Percentiles rank a stretch among this genome's conserved stretches.
These are phyloP conservation scores for Podocnemis expansa DNA, from an alignment of 2,113 vertebrate species.

Conservation along the genomic window DNA sequence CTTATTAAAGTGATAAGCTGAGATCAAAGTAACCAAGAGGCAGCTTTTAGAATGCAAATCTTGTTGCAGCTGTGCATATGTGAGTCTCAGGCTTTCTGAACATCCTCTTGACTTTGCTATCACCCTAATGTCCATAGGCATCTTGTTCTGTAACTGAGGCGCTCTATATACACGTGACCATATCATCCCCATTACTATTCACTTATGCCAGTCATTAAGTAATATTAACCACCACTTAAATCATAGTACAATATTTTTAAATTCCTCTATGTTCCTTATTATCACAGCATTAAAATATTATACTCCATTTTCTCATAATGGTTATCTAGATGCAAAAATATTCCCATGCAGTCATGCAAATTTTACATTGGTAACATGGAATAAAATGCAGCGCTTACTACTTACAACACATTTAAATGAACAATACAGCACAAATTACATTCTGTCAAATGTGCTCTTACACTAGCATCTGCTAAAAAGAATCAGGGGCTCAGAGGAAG, in stretches of 20 bases:
- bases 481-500: not conserved
- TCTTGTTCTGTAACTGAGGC: rapidly evolving
- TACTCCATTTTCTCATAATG: not conserved
- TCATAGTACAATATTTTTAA: not conserved
- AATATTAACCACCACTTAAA: not conserved
- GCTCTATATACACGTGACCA: rapidly evolving
- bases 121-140: not conserved
- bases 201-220: not conserved
- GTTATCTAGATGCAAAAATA: not conserved
- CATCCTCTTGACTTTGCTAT: not conserved
- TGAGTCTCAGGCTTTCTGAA: not conserved
- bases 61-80: not conserved
- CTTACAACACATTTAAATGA: not conserved
- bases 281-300: not conserved
- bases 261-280: not conserved
- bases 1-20: not conserved
- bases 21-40: not conserved
- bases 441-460: not conserved
- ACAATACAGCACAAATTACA: not conserved
- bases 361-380: not conserved
- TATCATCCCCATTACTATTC: not conserved
- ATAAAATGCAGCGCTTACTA: not conserved
- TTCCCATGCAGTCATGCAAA: not conserved
- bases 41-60: not conserved
- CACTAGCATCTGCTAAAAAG: not conserved